phyloP scores from a whole-genome alignment of 2,888 invertebrate species.

The Papilio demoleus region DNA sequence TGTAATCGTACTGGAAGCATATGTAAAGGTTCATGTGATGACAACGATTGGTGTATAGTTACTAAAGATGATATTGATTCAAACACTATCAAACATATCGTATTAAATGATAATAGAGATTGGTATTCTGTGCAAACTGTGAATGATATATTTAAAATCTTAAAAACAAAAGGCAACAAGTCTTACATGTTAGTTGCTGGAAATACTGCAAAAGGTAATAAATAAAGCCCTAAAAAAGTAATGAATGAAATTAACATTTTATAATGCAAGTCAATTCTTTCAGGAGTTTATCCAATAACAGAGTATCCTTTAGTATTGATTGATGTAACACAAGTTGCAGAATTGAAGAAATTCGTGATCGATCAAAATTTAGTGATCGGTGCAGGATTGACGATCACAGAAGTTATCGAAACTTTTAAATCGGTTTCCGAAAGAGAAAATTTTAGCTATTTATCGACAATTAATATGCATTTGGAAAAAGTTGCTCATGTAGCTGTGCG shows the following conservation, averaged over 20 bases:
- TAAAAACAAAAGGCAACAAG: slow-evolving; percentile 56
- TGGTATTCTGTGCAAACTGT: slow-evolving; percentile 81
- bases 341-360: slow-evolving; percentile 73
- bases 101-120: slow-evolving; percentile 59
- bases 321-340: slow-evolving; percentile 81
- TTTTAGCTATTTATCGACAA: slow-evolving; percentile 82
- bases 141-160: slow-evolving; percentile 74
- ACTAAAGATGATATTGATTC: slow-evolving; percentile 48
- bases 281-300: slow-evolving; percentile 16
- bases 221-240: not conserved
- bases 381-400: slow-evolving; percentile 80
- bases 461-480: slow-evolving; percentile 85
- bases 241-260: not conserved
- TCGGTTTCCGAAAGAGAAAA: slow-evolving; percentile 57
- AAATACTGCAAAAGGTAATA: slow-evolving; percentile 86
- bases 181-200: slow-evolving; percentile 86
- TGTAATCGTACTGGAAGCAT: slow-evolving; percentile 46
- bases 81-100: slow-evolving; percentile 47
- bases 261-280: not conserved
- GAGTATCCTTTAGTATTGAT: slow-evolving; percentile 3
- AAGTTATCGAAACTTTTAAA: slow-evolving; percentile 75
- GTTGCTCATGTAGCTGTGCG: slow-evolving; percentile 88
- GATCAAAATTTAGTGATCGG: slow-evolving; percentile 80
- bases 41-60: slow-evolving; percentile 62
- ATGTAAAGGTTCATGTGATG: slow-evolving; percentile 47